Evolutionary conservation across 2,113 vertebrate species (phyloP).

Genomic region (Columba janthina): DNA sequence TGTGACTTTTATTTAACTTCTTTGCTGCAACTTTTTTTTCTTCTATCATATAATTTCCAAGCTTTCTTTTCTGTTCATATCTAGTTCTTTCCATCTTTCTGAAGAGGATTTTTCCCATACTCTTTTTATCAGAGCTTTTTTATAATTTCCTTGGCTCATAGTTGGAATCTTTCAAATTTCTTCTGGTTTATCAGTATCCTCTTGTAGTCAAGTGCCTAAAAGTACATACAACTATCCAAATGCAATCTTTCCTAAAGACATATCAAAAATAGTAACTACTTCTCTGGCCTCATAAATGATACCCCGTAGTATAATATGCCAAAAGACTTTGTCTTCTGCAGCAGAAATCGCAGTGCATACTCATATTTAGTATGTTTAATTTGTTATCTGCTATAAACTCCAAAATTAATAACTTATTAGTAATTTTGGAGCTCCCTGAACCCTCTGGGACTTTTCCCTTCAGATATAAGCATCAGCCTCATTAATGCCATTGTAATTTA

Average conservation of each 20-base stretch:
- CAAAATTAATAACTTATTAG: slow-evolving; percentile 59
- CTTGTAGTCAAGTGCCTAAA: background rate
- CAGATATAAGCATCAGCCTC: slow-evolving; percentile 15
- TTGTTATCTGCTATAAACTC: slow-evolving; percentile 48
- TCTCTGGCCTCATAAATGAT: background rate
- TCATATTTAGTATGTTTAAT: slow-evolving; percentile 26
- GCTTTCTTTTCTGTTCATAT: background rate
- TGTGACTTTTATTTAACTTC: background rate
- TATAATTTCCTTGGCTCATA: background rate
- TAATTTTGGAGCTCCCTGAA: background rate
- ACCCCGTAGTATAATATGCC: background rate
- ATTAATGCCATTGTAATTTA: slow-evolving; percentile 56
- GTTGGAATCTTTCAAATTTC: background rate
- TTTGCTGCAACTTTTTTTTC: background rate
- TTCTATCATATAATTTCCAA: background rate
- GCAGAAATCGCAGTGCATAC: background rate
- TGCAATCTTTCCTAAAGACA: background rate
- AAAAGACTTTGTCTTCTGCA: background rate
- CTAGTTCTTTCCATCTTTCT: background rate
- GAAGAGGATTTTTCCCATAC: background rate
- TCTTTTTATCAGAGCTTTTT: background rate
- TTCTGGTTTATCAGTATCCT: background rate
- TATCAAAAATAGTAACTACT: background rate
- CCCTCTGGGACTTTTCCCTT: slow-evolving; percentile 39
- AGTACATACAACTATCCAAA: background rate